Evolutionary conservation across 2,888 invertebrate genomes (phyloP).

Genomic region (Eupithecia vulgata): DNA sequence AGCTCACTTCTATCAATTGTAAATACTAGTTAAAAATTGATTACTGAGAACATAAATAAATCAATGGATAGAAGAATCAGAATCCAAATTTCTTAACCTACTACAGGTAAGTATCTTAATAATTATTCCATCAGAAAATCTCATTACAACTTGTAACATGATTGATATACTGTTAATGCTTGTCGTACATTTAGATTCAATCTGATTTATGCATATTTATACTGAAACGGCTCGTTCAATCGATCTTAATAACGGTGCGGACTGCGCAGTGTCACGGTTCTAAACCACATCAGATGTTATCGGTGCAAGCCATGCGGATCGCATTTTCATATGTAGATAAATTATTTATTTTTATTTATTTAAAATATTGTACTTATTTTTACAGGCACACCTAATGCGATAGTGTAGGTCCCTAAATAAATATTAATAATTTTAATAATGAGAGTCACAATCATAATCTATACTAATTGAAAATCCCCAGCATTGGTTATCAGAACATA

Average conservation of each 20-base stretch:
- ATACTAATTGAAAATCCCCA: too few species aligned
- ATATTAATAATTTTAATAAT: too few species aligned
- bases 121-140: not conserved
- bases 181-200: conserved; percentile 11
- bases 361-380: too few species aligned
- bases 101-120: not conserved
- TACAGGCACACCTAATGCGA: too few species aligned
- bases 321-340: conserved; percentile 4
- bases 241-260: conserved; percentile 63
- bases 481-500: too few species aligned
- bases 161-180: conserved; percentile 6
- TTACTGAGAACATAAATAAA: not conserved
- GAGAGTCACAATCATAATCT: too few species aligned
- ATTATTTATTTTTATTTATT: too few species aligned
- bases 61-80: not conserved
- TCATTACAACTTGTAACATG: not conserved
- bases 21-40: too few species aligned
- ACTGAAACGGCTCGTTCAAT: conserved; percentile 58
- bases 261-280: conserved; percentile 56
- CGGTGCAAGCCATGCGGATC: conserved; percentile 30
- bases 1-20: too few species aligned
- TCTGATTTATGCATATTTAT: conserved; percentile 48
- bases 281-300: conserved; percentile 30
- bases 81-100: not conserved
- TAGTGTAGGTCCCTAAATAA: too few species aligned